Conservation (phyloP, 2,888 invertebrate genomes). For the Melanostoma scalare region DNA sequence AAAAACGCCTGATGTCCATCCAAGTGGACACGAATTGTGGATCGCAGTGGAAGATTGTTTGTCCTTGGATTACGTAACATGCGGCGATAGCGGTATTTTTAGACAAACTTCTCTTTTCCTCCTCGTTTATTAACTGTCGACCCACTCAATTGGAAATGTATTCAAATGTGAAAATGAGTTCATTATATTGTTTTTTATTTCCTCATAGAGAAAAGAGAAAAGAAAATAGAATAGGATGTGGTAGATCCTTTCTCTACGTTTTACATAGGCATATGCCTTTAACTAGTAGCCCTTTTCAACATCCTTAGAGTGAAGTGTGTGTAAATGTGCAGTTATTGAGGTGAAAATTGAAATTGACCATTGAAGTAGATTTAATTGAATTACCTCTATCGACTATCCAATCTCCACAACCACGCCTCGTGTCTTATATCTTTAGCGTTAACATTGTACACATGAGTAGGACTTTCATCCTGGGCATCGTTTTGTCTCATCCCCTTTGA, state of each 20-base stretch:
- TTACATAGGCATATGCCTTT: too few relatives aligned
- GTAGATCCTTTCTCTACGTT: conserved; percentile 38
- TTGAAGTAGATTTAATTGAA: conserved; percentile 72
- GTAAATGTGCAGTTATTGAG: conserved; percentile 65
- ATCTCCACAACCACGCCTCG: conserved; percentile 42
- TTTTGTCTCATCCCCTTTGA: conserved; percentile 16
- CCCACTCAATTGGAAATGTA: conserved; percentile 69
- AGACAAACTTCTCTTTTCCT: conserved; percentile 32
- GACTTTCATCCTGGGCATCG: conserved; percentile 12
- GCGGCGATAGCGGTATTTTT: conserved; percentile 61
- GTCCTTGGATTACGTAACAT: conserved; percentile 60
- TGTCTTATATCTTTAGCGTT: not conserved
- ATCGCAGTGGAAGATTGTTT: conserved; percentile 71
- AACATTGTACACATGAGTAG: conserved; percentile 8
- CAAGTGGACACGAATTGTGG: conserved; percentile 62
- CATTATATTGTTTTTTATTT: conserved; percentile 46
- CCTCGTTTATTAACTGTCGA: conserved; percentile 26
- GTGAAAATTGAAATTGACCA: conserved; percentile 72
- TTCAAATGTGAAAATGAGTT: conserved; percentile 72
- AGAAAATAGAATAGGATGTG: conserved; percentile 24
- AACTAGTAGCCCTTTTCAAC: conserved; percentile 24
- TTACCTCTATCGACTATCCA: conserved; percentile 61
- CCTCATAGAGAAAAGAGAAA: conserved; percentile 38
- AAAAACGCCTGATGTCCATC: conserved; percentile 56
- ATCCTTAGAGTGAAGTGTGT: conserved; percentile 5